phyloP scores from a whole-genome alignment of 2,113 vertebrate species.

The Conger conger region DNA sequence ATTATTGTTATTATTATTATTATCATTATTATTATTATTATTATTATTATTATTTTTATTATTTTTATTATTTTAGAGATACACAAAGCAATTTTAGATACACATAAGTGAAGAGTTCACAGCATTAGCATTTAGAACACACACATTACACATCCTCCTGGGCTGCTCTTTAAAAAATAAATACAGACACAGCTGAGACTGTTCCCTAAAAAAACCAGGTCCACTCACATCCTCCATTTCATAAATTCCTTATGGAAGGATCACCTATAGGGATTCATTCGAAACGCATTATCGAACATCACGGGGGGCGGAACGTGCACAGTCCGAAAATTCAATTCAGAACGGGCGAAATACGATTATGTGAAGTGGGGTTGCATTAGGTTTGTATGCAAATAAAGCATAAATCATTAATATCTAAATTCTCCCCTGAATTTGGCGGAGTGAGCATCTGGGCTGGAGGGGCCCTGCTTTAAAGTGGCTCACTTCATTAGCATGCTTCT shows the following conservation, averaged over 20 bases:
- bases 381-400: slow-evolving; percentile 76
- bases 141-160: background rate
- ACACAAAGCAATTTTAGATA: background rate
- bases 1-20: background rate
- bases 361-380: slow-evolving; percentile 73
- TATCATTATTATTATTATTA: background rate
- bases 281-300: slow-evolving; percentile 46
- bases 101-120: background rate
- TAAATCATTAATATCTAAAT: slow-evolving; percentile 75
- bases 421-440: slow-evolving; percentile 58
- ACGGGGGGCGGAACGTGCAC: slow-evolving; percentile 47
- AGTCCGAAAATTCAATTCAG: slow-evolving; percentile 66
- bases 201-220: slow-evolving; percentile 31
- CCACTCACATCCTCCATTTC: slow-evolving; percentile 3
- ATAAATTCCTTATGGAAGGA: slow-evolving; percentile 39
- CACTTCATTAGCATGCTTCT: slow-evolving; percentile 60
- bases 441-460: slow-evolving; percentile 41
- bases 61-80: background rate
- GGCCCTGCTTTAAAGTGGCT: slow-evolving; percentile 48
- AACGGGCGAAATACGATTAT: slow-evolving; percentile 72
- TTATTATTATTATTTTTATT: background rate
- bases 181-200: slow-evolving; percentile 1
- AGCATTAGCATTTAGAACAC: slow-evolving; percentile 9
- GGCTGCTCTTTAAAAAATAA: slow-evolving; percentile 1
- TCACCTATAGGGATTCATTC: slow-evolving; percentile 43